These are phyloP conservation scores for Drosophila mimetica DNA, from an alignment of 2,888 invertebrate species.

Conservation along the genomic window DNA sequence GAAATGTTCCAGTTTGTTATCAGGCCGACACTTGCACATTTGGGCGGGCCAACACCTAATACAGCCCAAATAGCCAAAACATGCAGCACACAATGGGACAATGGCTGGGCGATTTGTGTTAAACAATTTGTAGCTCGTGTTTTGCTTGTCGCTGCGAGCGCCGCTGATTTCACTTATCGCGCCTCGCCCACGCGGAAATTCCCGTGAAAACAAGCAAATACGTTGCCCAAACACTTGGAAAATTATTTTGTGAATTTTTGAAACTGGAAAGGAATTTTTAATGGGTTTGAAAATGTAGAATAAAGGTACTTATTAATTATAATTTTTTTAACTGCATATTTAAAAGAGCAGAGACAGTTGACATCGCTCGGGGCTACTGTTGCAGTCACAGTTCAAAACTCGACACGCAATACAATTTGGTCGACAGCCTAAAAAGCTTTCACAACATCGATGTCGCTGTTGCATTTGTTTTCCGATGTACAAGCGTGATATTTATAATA, in stretches of 20 bases:
- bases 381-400: slow-evolving; percentile 12
- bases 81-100: slow-evolving; percentile 26
- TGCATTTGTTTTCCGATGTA: slow-evolving; percentile 2
- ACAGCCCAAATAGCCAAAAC: slow-evolving; percentile 24
- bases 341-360: neutral
- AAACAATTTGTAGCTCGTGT: slow-evolving; percentile 74
- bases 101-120: slow-evolving; percentile 65
- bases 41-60: slow-evolving; percentile 14
- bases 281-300: too few relatives aligned
- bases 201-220: slow-evolving; percentile 57
- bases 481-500: slow-evolving; percentile 14
- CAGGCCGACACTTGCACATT: slow-evolving; percentile 39
- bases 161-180: slow-evolving; percentile 74
- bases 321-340: neutral
- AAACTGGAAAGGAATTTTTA: too few relatives aligned
- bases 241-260: too few relatives aligned
- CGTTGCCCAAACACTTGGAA: slow-evolving; percentile 9
- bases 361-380: slow-evolving; percentile 2
- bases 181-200: slow-evolving; percentile 49
- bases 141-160: slow-evolving; percentile 62
- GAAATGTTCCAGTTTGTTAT: slow-evolving; percentile 35
- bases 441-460: slow-evolving; percentile 4
- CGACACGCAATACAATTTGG: slow-evolving; percentile 23
- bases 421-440: slow-evolving; percentile 15
- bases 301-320: too few relatives aligned